phyloP scores from a whole-genome alignment of 2,888 invertebrate genomes.

The Siphonodentalium dalli region DNA sequence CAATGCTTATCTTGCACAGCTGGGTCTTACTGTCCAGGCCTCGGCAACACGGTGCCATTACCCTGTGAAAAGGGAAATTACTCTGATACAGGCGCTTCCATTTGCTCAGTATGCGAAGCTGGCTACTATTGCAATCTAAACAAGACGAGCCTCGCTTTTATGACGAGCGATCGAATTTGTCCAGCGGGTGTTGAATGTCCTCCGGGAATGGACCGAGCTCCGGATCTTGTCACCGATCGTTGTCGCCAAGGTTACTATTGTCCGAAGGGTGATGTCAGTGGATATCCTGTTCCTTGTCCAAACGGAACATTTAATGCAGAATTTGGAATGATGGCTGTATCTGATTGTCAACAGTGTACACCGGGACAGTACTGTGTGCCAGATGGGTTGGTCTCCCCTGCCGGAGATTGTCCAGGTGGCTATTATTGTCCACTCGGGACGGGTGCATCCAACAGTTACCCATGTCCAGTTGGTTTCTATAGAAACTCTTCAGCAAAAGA shows the following conservation, averaged over 20 bases:
- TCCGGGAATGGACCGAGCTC: slow-evolving; percentile 49
- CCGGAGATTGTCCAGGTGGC: slow-evolving; percentile 59
- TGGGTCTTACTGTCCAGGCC: slow-evolving; percentile 58
- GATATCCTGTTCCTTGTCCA: slow-evolving; percentile 59
- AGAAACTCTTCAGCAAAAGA: slow-evolving; percentile 58
- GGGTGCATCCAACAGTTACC: slow-evolving; percentile 40
- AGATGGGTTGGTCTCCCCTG: slow-evolving; percentile 46
- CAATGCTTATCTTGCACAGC: slow-evolving; percentile 52
- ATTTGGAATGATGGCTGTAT: slow-evolving; percentile 46
- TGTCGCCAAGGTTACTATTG: slow-evolving; percentile 61
- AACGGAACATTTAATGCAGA: slow-evolving; percentile 56
- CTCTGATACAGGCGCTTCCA: slow-evolving; percentile 48
- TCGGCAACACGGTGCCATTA: slow-evolving; percentile 42
- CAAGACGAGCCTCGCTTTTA: slow-evolving; percentile 47
- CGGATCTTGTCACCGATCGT: slow-evolving; percentile 45
- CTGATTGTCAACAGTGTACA: slow-evolving; percentile 58
- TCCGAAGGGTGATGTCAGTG: slow-evolving; percentile 57
- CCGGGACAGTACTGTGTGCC: slow-evolving; percentile 56
- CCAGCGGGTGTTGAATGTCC: slow-evolving; percentile 60
- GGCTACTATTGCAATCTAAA: slow-evolving; percentile 58
- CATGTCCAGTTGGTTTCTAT: slow-evolving; percentile 62
- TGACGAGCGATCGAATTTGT: slow-evolving; percentile 41
- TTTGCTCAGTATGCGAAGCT: slow-evolving; percentile 50
- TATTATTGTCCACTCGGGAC: slow-evolving; percentile 62
- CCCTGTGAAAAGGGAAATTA: slow-evolving; percentile 59